These are phyloP conservation scores for Perizoma flavofasciatum DNA, from an alignment of 2,888 invertebrate species.

Conservation along the genomic window DNA sequence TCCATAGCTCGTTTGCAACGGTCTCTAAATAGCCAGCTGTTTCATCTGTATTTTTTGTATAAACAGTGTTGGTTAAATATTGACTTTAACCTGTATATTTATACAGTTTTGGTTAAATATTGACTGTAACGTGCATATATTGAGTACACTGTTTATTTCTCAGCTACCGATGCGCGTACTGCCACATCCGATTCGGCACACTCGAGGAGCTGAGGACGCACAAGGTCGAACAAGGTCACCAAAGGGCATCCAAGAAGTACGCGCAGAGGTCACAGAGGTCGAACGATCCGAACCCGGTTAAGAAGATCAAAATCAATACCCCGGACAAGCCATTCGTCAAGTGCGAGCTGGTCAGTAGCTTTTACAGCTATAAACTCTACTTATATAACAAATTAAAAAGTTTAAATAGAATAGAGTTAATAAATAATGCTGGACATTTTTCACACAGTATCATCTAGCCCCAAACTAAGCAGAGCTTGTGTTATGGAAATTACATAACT, in stretches of 20 bases:
- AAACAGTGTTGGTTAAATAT: too few species aligned
- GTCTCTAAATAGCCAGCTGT: too few species aligned
- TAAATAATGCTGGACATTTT: too few species aligned
- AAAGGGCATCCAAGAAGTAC: constrained; percentile 27
- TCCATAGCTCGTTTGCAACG: too few species aligned
- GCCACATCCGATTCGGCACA: constrained; percentile 23
- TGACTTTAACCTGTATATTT: too few species aligned
- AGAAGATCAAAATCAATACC: constrained; percentile 27
- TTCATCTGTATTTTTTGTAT: too few species aligned
- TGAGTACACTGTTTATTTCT: neutral
- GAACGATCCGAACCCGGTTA: constrained; percentile 24
- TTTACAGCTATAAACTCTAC: too few species aligned
- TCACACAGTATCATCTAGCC: neutral
- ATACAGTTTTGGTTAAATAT: too few species aligned
- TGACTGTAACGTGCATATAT: too few species aligned
- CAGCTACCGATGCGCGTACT: constrained; percentile 27
- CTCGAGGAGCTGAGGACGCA: constrained; percentile 25
- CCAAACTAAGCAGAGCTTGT: too few species aligned
- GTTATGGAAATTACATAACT: too few species aligned
- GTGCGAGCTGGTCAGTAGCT: constrained; percentile 23
- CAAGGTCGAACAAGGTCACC: constrained; percentile 25
- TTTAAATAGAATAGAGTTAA: neutral
- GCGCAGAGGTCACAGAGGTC: constrained; percentile 20
- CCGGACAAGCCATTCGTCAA: constrained; percentile 27
- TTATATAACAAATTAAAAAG: too few species aligned